Percentiles rank a stretch among this genome's conserved stretches.
Conservation (phyloP, 2,113 vertebrate species). For the Patagioenas fasciata region DNA sequence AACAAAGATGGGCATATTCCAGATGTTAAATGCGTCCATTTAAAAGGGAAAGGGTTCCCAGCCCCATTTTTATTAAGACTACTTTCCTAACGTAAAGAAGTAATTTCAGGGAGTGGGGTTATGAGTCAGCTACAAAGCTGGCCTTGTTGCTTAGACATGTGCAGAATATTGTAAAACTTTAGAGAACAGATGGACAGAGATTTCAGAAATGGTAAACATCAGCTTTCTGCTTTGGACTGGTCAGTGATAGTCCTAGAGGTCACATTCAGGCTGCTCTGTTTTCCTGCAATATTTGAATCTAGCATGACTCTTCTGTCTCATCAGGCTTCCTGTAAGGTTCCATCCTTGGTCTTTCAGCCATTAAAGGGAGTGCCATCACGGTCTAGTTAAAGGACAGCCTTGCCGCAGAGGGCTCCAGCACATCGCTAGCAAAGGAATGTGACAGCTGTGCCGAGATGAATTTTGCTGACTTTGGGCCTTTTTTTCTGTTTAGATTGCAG, state of each 20-base stretch:
- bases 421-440: not conserved
- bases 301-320: not conserved
- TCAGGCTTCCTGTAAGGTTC: not conserved
- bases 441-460: not conserved
- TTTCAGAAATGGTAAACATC: slow-evolving; percentile 35
- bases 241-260: not conserved
- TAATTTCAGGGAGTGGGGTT: slow-evolving; percentile 24
- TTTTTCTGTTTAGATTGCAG: not conserved
- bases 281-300: not conserved
- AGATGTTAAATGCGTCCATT: not conserved
- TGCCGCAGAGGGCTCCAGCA: not conserved
- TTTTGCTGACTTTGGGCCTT: not conserved
- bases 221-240: slow-evolving; percentile 11
- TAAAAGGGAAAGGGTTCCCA: not conserved
- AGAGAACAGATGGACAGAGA: slow-evolving; percentile 61
- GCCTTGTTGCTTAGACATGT: slow-evolving; percentile 30
- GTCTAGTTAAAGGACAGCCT: accelerated
- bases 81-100: not conserved
- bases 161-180: slow-evolving; percentile 31
- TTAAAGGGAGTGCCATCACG: accelerated
- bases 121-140: slow-evolving; percentile 27
- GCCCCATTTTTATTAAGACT: not conserved
- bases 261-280: not conserved
- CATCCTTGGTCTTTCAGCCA: not conserved
- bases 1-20: not conserved